Percentiles rank a stretch among this genome's conserved stretches.
Evolutionary conservation across 2,113 vertebrate species (phyloP).

Genomic region (Anoplopoma fimbria): DNA sequence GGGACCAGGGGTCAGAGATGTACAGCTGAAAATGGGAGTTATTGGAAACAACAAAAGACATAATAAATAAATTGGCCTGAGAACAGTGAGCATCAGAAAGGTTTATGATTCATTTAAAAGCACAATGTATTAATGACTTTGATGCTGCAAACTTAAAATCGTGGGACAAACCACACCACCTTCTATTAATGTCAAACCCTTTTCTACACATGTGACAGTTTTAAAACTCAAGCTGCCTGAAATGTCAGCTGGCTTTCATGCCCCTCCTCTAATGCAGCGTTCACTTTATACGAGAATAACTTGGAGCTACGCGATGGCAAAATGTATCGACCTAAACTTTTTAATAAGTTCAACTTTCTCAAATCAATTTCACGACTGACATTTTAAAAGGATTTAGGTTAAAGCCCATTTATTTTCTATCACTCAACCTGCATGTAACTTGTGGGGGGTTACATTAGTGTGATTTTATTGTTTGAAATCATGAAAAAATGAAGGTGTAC

Average conservation of each 20-base stretch:
- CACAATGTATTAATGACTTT: not conserved
- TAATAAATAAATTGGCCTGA: not conserved
- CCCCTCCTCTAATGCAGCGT: not conserved
- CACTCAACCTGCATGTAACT: not conserved
- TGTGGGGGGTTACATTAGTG: not conserved
- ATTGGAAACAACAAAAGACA: not conserved
- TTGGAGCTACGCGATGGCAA: not conserved
- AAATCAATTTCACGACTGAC: not conserved
- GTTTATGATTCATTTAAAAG: not conserved
- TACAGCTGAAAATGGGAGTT: conserved; percentile 85
- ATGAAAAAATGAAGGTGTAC: not conserved
- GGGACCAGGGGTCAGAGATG: conserved; percentile 93
- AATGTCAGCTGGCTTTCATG: not conserved
- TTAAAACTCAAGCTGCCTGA: not conserved
- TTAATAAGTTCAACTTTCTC: not conserved
- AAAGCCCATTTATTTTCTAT: not conserved
- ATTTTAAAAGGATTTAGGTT: not conserved
- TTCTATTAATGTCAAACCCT: not conserved
- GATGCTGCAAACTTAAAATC: not conserved
- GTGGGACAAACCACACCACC: not conserved
- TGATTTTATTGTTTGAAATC: not conserved
- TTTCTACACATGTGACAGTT: not conserved
- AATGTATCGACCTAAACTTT: not conserved
- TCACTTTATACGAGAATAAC: not conserved
- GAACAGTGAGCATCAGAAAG: not conserved